Evolutionary conservation across 2,888 invertebrate species (phyloP).

Genomic region (Ferdinandea cuprea): DNA sequence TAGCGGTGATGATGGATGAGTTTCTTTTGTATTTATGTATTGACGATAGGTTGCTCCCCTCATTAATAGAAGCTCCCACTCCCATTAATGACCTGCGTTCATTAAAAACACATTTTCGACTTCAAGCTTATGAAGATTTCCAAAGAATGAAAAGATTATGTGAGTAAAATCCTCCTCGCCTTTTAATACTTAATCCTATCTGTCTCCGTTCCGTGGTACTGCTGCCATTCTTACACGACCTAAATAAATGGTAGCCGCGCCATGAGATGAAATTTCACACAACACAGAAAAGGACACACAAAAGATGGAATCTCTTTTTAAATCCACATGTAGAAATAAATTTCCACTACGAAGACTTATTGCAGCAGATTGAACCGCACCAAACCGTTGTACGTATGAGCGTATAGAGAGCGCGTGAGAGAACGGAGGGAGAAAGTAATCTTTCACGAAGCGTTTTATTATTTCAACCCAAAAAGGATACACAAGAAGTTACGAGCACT

Average conservation of each 20-base stretch:
- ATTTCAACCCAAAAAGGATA: conserved; percentile 4
- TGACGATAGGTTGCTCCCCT: not conserved
- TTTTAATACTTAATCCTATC: not conserved
- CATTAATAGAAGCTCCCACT: not conserved
- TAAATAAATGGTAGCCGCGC: conserved; percentile 14
- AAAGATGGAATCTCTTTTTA: conserved; percentile 9
- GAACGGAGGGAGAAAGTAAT: conserved; percentile 1
- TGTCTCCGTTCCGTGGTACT: not conserved
- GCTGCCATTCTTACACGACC: conserved; percentile 10
- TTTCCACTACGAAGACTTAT: conserved; percentile 32
- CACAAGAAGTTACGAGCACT: not conserved
- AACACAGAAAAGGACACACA: not conserved
- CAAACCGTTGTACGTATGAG: too few species aligned
- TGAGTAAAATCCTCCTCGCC: conserved; percentile 5
- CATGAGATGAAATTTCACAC: not conserved
- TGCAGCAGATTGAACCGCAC: conserved; percentile 4
- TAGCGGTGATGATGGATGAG: not conserved
- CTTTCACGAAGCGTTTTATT: not conserved
- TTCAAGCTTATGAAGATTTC: conserved; percentile 10
- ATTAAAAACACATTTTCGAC: conserved; percentile 43
- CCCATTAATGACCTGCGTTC: not conserved
- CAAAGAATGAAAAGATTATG: conserved; percentile 10
- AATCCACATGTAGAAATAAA: conserved; percentile 34
- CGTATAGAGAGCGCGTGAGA: not conserved
- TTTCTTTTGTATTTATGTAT: not conserved